phyloP scores from a whole-genome alignment of 2,113 vertebrate species.

The Anseranas semipalmata region DNA sequence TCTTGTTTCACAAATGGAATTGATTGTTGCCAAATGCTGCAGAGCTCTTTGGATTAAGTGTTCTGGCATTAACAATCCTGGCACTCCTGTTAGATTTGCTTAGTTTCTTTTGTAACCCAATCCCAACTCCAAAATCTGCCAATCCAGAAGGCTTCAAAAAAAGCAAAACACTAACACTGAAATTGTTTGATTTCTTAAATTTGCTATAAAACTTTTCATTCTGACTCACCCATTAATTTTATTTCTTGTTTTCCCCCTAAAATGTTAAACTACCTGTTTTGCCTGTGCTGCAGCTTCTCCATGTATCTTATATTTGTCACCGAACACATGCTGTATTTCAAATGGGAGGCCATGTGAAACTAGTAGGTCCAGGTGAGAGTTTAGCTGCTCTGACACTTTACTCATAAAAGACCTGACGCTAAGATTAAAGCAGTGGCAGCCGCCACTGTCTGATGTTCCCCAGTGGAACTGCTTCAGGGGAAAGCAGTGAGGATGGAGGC shows the following conservation, averaged over 20 bases:
- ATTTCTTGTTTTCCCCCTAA: fast-evolving
- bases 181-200: neutral
- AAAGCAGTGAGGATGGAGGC: neutral
- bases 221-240: neutral
- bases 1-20: constrained; percentile 2
- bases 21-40: neutral
- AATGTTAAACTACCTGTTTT: neutral
- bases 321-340: neutral
- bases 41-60: constrained; percentile 7
- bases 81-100: neutral
- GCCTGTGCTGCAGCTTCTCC: fast-evolving
- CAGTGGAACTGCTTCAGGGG: neutral
- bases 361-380: neutral
- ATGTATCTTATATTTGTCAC: neutral
- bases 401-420: neutral
- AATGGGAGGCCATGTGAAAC: neutral
- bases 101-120: neutral
- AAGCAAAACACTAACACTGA: neutral
- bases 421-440: neutral
- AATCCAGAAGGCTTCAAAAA: neutral
- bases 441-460: neutral
- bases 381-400: neutral
- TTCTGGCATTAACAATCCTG: constrained; percentile 11
- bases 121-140: neutral
- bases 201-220: neutral